These are phyloP conservation scores for Drosophila acutilabella DNA, from an alignment of 2,888 invertebrate genomes.

Conservation along the genomic window DNA sequence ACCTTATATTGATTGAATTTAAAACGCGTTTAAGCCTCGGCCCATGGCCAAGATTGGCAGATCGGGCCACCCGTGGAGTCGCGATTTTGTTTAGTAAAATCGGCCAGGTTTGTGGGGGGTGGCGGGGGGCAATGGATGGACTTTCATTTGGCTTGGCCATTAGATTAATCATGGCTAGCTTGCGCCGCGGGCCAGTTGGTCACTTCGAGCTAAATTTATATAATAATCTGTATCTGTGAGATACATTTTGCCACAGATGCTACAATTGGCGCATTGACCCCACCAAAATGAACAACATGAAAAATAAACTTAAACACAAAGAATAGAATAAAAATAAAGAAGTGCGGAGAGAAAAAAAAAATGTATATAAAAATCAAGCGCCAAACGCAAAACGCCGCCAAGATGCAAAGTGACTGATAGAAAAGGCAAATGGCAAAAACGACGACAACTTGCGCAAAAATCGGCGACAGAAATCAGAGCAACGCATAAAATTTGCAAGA, in stretches of 20 bases:
- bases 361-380: conserved; percentile 30
- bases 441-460: conserved; percentile 58
- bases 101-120: conserved; percentile 10
- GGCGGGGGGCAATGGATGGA: conserved; percentile 34
- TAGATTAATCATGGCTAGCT: conserved; percentile 68
- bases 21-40: conserved; percentile 60
- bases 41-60: conserved; percentile 10
- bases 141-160: conserved; percentile 57
- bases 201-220: conserved; percentile 57
- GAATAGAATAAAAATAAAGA: conserved; percentile 14
- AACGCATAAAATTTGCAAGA: conserved; percentile 66
- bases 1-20: conserved; percentile 77
- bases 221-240: conserved; percentile 61
- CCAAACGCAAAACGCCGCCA: conserved; percentile 38
- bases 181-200: conserved; percentile 47
- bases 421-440: conserved; percentile 29
- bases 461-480: conserved; percentile 70
- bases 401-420: conserved; percentile 72
- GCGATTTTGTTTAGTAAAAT: conserved; percentile 13
- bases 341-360: not conserved
- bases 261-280: conserved; percentile 67
- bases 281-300: conserved; percentile 31
- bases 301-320: conserved; percentile 2
- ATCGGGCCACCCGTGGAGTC: conserved; percentile 60
- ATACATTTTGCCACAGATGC: conserved; percentile 55